A percentile compares a stretch with the other conserved stretches of the same genome.
These are phyloP conservation scores for Ectemnius cavifrons DNA, from an alignment of 2,888 invertebrate species.

Conservation along the genomic window DNA sequence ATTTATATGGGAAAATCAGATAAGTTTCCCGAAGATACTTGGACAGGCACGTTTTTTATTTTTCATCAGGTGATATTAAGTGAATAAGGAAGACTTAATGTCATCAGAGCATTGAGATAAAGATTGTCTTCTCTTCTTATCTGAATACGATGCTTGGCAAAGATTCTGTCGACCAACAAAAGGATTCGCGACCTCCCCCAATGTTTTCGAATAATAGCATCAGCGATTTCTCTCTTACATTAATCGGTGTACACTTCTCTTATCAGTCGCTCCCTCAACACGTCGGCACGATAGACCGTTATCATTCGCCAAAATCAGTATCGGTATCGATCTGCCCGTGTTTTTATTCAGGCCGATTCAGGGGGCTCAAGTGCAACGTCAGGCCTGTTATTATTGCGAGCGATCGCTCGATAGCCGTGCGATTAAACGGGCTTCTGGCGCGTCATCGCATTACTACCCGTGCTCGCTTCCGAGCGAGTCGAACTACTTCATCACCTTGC, in stretches of 20 bases:
- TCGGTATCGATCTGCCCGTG: constrained; percentile 12
- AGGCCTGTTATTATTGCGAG: constrained; percentile 36
- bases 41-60: too few relatives aligned
- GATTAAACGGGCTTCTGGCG: constrained; percentile 24
- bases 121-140: too few relatives aligned
- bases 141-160: too few relatives aligned
- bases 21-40: too few relatives aligned
- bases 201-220: constrained; percentile 4
- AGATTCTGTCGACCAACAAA: too few relatives aligned
- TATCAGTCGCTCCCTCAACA: not conserved
- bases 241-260: not conserved
- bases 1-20: too few relatives aligned
- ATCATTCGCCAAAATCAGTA: not conserved
- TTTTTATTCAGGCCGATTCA: constrained; percentile 8
- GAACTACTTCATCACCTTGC: constrained; percentile 14
- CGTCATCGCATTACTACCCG: constrained; percentile 11
- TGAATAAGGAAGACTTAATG: too few relatives aligned
- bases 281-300: not conserved
- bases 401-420: constrained; percentile 18
- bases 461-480: constrained; percentile 5
- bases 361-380: constrained; percentile 34
- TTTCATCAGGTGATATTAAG: too few relatives aligned
- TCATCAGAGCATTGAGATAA: too few relatives aligned
- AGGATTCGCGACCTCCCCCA: not conserved
- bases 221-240: not conserved